Percentiles rank a stretch among this genome's conserved stretches.
Conservation (phyloP, 2,113 vertebrate species). For the Chrysemys picta region DNA sequence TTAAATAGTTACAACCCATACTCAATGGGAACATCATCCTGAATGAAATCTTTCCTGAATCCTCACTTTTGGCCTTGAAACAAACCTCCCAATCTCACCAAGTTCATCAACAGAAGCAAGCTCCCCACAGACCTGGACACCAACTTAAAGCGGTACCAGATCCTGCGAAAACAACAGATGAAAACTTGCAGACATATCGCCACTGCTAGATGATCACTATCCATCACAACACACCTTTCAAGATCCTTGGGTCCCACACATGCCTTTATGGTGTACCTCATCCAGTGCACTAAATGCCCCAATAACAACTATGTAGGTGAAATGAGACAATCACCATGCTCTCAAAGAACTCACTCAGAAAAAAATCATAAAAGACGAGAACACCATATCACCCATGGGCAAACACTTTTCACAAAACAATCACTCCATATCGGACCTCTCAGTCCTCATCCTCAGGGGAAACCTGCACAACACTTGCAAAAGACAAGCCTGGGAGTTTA, state of each 20-base stretch:
- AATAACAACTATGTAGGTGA: not conserved
- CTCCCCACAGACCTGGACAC: not conserved
- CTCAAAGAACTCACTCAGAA: not conserved
- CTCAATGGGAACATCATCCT: not conserved
- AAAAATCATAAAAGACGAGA: not conserved
- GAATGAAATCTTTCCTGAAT: not conserved
- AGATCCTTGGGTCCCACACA: not conserved
- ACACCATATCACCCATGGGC: not conserved
- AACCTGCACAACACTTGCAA: not conserved
- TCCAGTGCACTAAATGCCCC: not conserved
- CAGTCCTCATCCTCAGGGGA: not conserved
- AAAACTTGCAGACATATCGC: not conserved
- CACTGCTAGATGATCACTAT: not conserved
- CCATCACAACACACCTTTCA: not conserved
- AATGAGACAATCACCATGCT: not conserved
- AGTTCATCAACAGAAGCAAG: not conserved
- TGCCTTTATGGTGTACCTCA: not conserved
- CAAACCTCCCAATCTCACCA: not conserved
- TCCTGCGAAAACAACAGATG: not conserved
- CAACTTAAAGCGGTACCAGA: not conserved
- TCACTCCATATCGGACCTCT: not conserved
- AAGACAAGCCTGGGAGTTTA: not conserved
- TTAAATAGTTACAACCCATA: not conserved
- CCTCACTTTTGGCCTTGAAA: not conserved
- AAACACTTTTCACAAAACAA: not conserved